Percentiles rank a stretch among this genome's conserved stretches.
phyloP scores from a whole-genome alignment of 2,797 vertebrate genomes.

The Semaprochilodus insignis region DNA sequence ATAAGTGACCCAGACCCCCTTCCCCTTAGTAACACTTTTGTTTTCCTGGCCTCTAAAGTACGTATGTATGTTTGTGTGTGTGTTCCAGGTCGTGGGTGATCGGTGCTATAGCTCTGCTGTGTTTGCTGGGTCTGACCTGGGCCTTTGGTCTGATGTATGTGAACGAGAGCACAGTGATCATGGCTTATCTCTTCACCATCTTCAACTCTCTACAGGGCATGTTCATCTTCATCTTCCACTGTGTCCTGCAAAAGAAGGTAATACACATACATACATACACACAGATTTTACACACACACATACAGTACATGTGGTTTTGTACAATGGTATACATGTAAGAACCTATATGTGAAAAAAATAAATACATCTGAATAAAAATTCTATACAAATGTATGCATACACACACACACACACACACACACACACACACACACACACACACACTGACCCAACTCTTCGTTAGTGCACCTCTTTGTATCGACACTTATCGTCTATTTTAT shows the following conservation, averaged over 20 bases:
- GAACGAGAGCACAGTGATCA: slow-evolving; percentile 98
- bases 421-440: no score
- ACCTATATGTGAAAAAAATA: no score
- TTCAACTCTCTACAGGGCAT: slow-evolving; percentile 99
- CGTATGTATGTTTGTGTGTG: background rate
- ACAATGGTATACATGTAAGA: no score
- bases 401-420: no score
- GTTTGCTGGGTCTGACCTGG: slow-evolving; percentile 97
- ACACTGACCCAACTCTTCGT: no score
- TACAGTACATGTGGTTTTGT: no score
- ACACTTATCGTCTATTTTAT: no score
- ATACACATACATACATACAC: slow-evolving; percentile 35
- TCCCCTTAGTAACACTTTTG: background rate
- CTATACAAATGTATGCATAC: no score
- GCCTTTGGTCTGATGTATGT: slow-evolving; percentile 99
- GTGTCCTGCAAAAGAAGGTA: slow-evolving; percentile 99
- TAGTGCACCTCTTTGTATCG: no score
- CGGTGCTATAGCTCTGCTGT: slow-evolving; percentile 94
- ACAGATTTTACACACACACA: background rate
- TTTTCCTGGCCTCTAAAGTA: background rate
- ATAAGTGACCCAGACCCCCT: background rate
- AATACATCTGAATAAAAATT: no score
- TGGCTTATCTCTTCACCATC: slow-evolving; percentile 99
- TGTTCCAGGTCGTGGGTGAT: slow-evolving; percentile 96
- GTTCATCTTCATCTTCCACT: slow-evolving; percentile 99